phyloP scores from a whole-genome alignment of 2,888 invertebrate genomes.

The Uloborus plumipes region DNA sequence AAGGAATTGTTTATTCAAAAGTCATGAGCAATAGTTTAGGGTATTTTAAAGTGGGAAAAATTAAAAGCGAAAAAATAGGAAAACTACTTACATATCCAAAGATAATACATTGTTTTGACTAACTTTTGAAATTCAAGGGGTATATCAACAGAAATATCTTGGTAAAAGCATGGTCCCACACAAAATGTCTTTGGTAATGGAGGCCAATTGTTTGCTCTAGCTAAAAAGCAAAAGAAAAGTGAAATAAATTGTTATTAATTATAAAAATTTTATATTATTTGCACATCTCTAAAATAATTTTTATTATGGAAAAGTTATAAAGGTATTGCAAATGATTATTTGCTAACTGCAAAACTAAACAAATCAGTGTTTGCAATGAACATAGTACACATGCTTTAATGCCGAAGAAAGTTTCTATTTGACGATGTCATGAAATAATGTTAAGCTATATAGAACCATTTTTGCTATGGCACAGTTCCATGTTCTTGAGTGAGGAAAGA shows the following conservation, averaged over 20 bases:
- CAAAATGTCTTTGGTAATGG: conserved; percentile 94
- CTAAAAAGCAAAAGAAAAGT: conserved; percentile 69
- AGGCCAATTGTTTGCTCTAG: conserved; percentile 96
- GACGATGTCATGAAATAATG: too few relatives aligned
- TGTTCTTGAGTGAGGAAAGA: too few relatives aligned
- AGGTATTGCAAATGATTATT: background rate
- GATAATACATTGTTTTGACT: conserved; percentile 92
- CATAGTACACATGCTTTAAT: background rate
- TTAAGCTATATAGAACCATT: too few relatives aligned
- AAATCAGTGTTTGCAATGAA: background rate
- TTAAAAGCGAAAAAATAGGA: too few relatives aligned
- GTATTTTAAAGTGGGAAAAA: background rate
- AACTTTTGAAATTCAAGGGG: conserved; percentile 97
- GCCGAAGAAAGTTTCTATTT: too few relatives aligned
- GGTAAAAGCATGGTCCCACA: conserved; percentile 96
- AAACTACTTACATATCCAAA: conserved; percentile 94
- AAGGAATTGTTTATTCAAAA: background rate
- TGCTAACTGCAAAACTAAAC: background rate
- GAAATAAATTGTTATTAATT: too few relatives aligned
- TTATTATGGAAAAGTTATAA: background rate
- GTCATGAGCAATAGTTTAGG: background rate
- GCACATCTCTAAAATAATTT: background rate
- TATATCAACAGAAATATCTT: conserved; percentile 99
- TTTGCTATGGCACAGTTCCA: too few relatives aligned
- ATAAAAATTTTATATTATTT: background rate